Evolutionary conservation across 2,888 invertebrate species (phyloP).

Genomic region (Mellilla xanthometata): DNA sequence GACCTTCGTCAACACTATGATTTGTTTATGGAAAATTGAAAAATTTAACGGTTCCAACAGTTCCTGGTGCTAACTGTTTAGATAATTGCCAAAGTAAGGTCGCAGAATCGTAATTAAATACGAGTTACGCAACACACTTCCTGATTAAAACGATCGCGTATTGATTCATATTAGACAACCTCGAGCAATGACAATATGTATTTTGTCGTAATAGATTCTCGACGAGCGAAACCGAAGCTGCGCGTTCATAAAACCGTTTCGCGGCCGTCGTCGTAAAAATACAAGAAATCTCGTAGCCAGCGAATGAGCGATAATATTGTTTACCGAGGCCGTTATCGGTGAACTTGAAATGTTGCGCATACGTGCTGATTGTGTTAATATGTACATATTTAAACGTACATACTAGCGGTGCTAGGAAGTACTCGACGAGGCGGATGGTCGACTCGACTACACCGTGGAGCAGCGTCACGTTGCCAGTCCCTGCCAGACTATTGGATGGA

Average conservation of each 20-base stretch:
- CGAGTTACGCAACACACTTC: conserved; percentile 30
- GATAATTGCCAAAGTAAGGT: conserved; percentile 26
- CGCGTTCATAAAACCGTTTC: conserved; percentile 38
- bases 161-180: conserved; percentile 22
- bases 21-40: conserved; percentile 11
- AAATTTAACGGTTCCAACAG: conserved; percentile 11
- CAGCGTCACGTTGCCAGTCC: conserved; percentile 45
- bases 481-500: no score
- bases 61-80: conserved; percentile 28
- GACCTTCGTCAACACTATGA: conserved; percentile 10
- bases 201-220: conserved; percentile 32
- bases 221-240: conserved; percentile 28
- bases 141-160: conserved; percentile 26
- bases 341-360: conserved; percentile 66
- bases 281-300: conserved; percentile 38
- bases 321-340: conserved; percentile 61
- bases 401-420: conserved; percentile 55
- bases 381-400: conserved; percentile 51
- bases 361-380: conserved; percentile 59
- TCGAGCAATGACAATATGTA: conserved; percentile 22
- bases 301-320: conserved; percentile 57
- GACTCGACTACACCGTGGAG: conserved; percentile 36
- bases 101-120: conserved; percentile 19
- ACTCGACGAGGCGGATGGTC: conserved; percentile 42
- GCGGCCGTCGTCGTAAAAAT: conserved; percentile 38